Conservation (phyloP, 2,888 invertebrate species). For the Abscondita cerata region DNA sequence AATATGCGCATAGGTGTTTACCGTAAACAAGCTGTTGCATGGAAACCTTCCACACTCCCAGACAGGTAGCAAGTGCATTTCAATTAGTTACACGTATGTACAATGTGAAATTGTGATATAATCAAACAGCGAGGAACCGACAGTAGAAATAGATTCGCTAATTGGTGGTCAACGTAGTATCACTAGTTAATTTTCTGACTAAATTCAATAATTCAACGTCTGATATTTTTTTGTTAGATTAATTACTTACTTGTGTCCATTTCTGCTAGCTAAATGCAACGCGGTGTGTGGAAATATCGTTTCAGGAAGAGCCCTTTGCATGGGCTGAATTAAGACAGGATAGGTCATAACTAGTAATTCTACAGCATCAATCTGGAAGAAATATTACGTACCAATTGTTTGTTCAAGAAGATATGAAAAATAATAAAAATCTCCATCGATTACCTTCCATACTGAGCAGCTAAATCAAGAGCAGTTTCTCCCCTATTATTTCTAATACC, state of each 20-base stretch:
- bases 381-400: background rate
- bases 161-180: constrained; percentile 15
- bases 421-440: constrained; percentile 5
- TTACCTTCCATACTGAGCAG: constrained; percentile 88
- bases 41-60: constrained; percentile 45
- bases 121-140: constrained; percentile 1
- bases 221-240: background rate
- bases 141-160: constrained; percentile 13
- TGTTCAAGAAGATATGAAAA: background rate
- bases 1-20: constrained; percentile 43
- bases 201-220: background rate
- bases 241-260: constrained; percentile 81
- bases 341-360: constrained; percentile 83
- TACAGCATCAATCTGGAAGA: constrained; percentile 79
- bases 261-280: constrained; percentile 91
- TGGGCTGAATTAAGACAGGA: constrained; percentile 81
- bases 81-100: constrained; percentile 38
- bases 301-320: constrained; percentile 64
- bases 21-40: constrained; percentile 57
- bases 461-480: constrained; percentile 93
- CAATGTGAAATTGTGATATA: constrained; percentile 38
- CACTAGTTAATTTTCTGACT: background rate
- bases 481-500: constrained; percentile 84
- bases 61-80: constrained; percentile 39
- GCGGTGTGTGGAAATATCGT: constrained; percentile 77